A percentile compares a stretch with the other conserved stretches of the same genome.
phyloP scores from a whole-genome alignment of 1,140 invertebrate genomes.

The Drosophila lini region DNA sequence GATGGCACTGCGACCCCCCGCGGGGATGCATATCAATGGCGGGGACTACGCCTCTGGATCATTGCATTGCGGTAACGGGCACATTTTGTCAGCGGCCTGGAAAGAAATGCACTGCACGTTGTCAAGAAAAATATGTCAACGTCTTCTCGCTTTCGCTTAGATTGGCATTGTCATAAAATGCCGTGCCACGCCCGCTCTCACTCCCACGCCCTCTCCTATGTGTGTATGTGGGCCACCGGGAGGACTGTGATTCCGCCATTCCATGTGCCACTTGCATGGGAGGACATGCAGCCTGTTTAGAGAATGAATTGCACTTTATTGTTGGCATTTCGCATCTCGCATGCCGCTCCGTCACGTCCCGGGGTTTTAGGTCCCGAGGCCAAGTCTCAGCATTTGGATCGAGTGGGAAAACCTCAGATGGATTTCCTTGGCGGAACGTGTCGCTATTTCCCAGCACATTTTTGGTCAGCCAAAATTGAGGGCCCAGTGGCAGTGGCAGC shows the following conservation, averaged over 20 bases:
- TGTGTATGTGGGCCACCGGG: constrained; percentile 2
- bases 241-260: constrained; percentile 60
- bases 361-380: constrained; percentile 49
- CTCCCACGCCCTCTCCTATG: constrained; percentile 12
- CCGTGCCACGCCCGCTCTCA: constrained; percentile 23
- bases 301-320: constrained; percentile 81
- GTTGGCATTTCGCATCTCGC: constrained; percentile 74
- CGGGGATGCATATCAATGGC: not conserved
- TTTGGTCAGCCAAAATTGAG: constrained; percentile 39
- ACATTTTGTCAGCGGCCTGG: constrained; percentile 72
- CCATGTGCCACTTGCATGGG: constrained; percentile 30
- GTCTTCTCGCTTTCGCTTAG: constrained; percentile 71
- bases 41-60: constrained; percentile 42
- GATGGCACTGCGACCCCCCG: constrained; percentile 4
- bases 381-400: constrained; percentile 12
- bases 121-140: constrained; percentile 72
- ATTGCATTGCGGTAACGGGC: constrained; percentile 79
- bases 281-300: constrained; percentile 64
- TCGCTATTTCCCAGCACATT: constrained; percentile 52
- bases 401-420: constrained; percentile 63
- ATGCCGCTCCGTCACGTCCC: constrained; percentile 58
- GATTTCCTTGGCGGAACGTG: constrained; percentile 65
- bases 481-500: not conserved
- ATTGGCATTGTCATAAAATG: constrained; percentile 82
- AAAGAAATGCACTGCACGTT: constrained; percentile 66